Percentiles rank a stretch among this genome's conserved stretches.
These are phyloP conservation scores for Lasioglossum malachurum DNA, from an alignment of 2,888 invertebrate species.

Conservation along the genomic window DNA sequence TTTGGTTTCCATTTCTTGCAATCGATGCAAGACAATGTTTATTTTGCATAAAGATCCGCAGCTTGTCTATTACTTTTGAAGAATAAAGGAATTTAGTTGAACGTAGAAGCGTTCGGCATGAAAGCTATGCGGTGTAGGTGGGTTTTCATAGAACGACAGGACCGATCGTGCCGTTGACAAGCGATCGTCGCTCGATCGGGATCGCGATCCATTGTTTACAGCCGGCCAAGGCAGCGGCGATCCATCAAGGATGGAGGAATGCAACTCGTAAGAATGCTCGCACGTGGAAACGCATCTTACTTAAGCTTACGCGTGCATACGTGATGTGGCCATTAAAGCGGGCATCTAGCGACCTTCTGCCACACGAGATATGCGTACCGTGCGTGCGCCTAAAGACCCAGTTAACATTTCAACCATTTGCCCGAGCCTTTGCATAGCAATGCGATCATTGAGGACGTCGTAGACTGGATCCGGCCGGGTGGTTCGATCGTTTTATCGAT, in stretches of 20 bases:
- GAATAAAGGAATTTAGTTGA: too few species aligned
- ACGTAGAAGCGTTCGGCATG: not conserved
- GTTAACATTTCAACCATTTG: conserved; percentile 47
- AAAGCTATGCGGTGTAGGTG: not conserved
- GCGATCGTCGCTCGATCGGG: conserved; percentile 41
- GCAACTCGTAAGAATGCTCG: conserved; percentile 55
- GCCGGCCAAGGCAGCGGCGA: conserved; percentile 36
- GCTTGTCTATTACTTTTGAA: too few species aligned
- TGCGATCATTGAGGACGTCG: conserved; percentile 23
- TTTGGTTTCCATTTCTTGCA: too few species aligned
- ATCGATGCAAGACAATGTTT: too few species aligned
- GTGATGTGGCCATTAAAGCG: conserved; percentile 64
- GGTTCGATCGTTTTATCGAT: conserved; percentile 7
- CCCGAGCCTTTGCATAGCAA: conserved; percentile 22
- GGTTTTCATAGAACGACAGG: conserved; percentile 14
- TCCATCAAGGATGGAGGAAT: conserved; percentile 51
- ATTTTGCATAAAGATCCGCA: too few species aligned
- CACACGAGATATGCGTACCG: conserved; percentile 33
- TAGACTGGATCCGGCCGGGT: not conserved
- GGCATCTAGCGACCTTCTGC: conserved; percentile 51
- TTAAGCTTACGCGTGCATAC: conserved; percentile 54
- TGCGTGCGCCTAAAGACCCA: conserved; percentile 59
- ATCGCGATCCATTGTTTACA: conserved; percentile 48
- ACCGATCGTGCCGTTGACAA: conserved; percentile 38
- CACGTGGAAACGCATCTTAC: conserved; percentile 65